A percentile compares a stretch with the other conserved stretches of the same genome.
phyloP scores from a whole-genome alignment of 2,888 invertebrate species.

The Rapana venosa region DNA sequence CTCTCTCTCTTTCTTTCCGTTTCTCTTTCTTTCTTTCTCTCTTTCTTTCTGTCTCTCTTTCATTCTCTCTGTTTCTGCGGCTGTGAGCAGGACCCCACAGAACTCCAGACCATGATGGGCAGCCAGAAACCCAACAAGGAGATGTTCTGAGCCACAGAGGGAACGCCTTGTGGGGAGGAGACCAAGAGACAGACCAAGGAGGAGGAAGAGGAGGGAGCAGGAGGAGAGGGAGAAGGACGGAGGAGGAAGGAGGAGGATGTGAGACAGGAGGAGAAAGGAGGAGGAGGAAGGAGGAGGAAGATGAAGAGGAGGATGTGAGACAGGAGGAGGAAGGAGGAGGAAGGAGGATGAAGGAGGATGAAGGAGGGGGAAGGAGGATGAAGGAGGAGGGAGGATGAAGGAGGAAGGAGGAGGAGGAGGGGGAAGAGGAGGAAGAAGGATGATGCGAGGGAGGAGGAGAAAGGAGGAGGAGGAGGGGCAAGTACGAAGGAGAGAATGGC shows the following conservation, averaged over 20 bases:
- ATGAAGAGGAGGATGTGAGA: no score
- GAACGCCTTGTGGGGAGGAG: background rate
- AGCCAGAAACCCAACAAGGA: background rate
- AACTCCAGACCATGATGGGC: background rate
- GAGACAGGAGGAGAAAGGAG: no score
- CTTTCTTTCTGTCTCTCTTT: background rate
- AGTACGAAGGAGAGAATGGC: no score
- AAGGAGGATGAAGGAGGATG: no score
- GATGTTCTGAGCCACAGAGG: background rate
- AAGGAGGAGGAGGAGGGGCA: no score
- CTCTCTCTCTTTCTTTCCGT: background rate
- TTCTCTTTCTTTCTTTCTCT: background rate
- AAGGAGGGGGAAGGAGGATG: no score
- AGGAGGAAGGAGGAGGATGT: background rate
- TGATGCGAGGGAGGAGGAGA: no score
- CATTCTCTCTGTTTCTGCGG: background rate
- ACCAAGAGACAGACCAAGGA: background rate
- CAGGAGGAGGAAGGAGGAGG: no score
- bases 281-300: no score
- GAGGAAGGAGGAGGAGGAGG: no score
- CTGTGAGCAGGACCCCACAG: slow-evolving; percentile 14
- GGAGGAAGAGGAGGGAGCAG: background rate
- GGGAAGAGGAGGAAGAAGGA: no score
- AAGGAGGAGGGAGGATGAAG: no score
- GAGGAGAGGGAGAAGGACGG: background rate